Evolutionary conservation across 1,140 invertebrate species (phyloP).

Genomic region (Drosophila auraria): DNA sequence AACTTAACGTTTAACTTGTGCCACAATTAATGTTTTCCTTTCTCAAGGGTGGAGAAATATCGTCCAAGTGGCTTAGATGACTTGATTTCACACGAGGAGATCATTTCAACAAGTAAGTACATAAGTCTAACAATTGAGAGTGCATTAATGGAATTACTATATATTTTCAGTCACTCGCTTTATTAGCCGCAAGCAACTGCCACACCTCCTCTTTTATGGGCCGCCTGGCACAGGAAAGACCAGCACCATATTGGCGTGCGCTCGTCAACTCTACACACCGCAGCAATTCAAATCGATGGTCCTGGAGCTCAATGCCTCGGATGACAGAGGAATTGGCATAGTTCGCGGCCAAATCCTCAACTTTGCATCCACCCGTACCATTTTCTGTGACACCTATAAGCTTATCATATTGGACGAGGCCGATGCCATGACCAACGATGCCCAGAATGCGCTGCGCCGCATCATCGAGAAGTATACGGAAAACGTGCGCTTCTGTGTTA

Average conservation of each 20-base stretch:
- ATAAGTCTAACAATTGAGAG: neutral
- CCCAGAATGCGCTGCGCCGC: slow-evolving; percentile 98
- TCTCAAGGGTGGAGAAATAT: slow-evolving; percentile 98
- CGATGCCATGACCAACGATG: slow-evolving; percentile 99
- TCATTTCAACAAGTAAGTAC: slow-evolving; percentile 96
- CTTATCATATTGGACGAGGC: slow-evolving; percentile 99
- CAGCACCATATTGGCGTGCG: slow-evolving; percentile 98
- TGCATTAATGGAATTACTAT: neutral
- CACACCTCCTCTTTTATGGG: slow-evolving; percentile 99
- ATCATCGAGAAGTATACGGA: slow-evolving; percentile 99
- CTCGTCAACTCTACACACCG: slow-evolving; percentile 95
- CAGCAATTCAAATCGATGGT: slow-evolving; percentile 90
- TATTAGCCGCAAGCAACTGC: slow-evolving; percentile 96
- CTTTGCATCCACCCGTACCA: slow-evolving; percentile 98
- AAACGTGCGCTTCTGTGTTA: slow-evolving; percentile 99
- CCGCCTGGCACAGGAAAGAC: slow-evolving; percentile 99
- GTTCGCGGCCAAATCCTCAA: slow-evolving; percentile 98
- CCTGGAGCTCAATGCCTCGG: slow-evolving; percentile 98
- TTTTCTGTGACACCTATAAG: slow-evolving; percentile 97
- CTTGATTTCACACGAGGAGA: slow-evolving; percentile 98
- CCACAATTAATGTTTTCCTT: neutral
- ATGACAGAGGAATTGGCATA: slow-evolving; percentile 99
- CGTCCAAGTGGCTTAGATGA: slow-evolving; percentile 95
- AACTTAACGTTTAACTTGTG: neutral
- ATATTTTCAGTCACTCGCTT: slow-evolving; percentile 93